Evolutionary conservation across 2,113 vertebrate species (phyloP).

Genomic region (Colaptes auratus): DNA sequence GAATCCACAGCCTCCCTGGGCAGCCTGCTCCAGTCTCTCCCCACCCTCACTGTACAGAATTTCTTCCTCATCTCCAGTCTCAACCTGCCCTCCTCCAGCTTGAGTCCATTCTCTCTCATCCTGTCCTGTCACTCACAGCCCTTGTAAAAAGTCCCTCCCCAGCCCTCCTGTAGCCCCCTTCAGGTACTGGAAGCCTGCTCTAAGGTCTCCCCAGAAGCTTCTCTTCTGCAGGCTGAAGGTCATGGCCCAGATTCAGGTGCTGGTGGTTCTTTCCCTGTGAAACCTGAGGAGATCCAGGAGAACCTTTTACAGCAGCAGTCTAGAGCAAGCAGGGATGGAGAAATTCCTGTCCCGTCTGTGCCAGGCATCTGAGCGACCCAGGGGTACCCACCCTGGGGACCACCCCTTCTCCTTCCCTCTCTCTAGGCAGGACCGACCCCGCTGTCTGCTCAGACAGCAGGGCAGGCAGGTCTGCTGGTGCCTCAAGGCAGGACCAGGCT

Average conservation of each 20-base stretch:
- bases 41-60: too few species aligned
- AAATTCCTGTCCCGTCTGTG: neutral
- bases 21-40: too few species aligned
- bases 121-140: too few species aligned
- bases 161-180: too few species aligned
- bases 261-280: neutral
- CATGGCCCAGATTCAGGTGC: rapidly evolving
- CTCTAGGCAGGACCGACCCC: rapidly evolving
- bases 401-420: neutral
- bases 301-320: too few species aligned
- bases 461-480: neutral
- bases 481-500: neutral
- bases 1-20: too few species aligned
- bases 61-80: too few species aligned
- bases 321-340: neutral
- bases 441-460: neutral
- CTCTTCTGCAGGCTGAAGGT: neutral
- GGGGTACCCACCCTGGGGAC: neutral
- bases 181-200: too few species aligned
- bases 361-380: neutral
- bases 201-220: too few species aligned
- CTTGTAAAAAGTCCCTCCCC: too few species aligned
- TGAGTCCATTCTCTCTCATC: too few species aligned
- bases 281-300: neutral
- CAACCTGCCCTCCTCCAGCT: too few species aligned